These are phyloP conservation scores for Montipora foliosa DNA, from an alignment of 64 coral and sea anemone species.

Conservation along the genomic window DNA sequence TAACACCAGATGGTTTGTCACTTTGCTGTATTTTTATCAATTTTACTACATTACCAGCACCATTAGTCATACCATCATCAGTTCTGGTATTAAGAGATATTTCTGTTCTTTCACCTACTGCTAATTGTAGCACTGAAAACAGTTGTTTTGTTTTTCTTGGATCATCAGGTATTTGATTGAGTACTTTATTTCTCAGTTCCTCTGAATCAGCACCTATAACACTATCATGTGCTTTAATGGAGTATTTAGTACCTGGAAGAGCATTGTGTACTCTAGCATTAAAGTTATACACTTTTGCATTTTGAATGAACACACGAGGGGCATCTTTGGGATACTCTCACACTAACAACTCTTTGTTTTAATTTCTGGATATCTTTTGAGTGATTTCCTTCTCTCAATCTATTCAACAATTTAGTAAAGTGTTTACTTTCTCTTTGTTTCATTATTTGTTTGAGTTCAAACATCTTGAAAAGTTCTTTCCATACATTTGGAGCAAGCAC, in stretches of 20 bases:
- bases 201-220: slow-evolving; percentile 67
- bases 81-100: slow-evolving; percentile 72
- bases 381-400: slow-evolving; percentile 79
- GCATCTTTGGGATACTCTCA: slow-evolving; percentile 67
- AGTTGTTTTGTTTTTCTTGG: slow-evolving; percentile 71
- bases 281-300: slow-evolving; percentile 67
- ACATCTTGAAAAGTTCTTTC: slow-evolving; percentile 85
- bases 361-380: slow-evolving; percentile 63
- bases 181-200: slow-evolving; percentile 57
- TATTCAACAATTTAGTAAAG: slow-evolving; percentile 88
- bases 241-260: slow-evolving; percentile 60
- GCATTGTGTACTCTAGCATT: slow-evolving; percentile 67
- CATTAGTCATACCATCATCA: background rate
- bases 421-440: slow-evolving; percentile 90
- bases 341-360: slow-evolving; percentile 64
- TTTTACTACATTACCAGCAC: slow-evolving; percentile 23
- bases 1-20: slow-evolving; percentile 63
- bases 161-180: slow-evolving; percentile 51
- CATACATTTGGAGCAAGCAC: slow-evolving; percentile 76
- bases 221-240: slow-evolving; percentile 74
- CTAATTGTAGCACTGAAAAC: slow-evolving; percentile 40
- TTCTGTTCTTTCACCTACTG: slow-evolving; percentile 72
- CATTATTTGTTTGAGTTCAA: slow-evolving; percentile 89
- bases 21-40: slow-evolving; percentile 60
- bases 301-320: slow-evolving; percentile 69